Base-by-base conservation (phyloP, 2,113 vertebrate genomes). In the Labeo catla region DNA sequence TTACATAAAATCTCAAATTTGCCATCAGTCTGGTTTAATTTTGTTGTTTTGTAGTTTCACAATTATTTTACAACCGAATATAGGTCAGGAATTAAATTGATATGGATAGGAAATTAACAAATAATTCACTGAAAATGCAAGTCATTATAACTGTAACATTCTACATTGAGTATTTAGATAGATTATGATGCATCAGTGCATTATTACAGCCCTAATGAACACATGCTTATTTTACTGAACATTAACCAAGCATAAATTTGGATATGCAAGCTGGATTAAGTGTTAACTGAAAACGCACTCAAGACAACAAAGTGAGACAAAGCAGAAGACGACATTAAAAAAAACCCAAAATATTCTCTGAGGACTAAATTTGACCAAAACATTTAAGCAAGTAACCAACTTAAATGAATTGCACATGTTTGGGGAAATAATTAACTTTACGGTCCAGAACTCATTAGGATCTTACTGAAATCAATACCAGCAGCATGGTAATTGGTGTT, bases 401-500 rank as follows among this genome's bases (percentile, higher is more conserved):
- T 47, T 79, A 77, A 89, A 90, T 86, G 5, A 88, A 89, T 84
- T 89, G 79, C 80, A 82, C 61, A 85, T 76, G 78, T 88, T 86
- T 83, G 73, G 86, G 79, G 47, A 88, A 87, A 88, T 89, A 88
- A 90, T 90, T 90, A 91, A 86, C 85, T 91, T 88, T 87, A 91
- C 86, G 81, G 86, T 86, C 88, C 86, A 86, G 87, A 91, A 87
- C 86, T 89, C 85, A 86, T 90, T 91, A 88, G 65, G 23, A 61
- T 72, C 82, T 76, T 65, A 13, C 52, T 49, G 78, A 80, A 86
- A 88, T 90, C 90, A 76, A 92, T 89, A 90, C 52, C 83, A 74
- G 61, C 63, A 85, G 79, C 68, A 84, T 88, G 87, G 87, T 90
- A 92, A 91, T 89, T 88, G 81, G 88, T 88, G 84, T 86, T 88